Base-by-base conservation (phyloP, 2,888 invertebrate species). In the Cephus runcator region DNA sequence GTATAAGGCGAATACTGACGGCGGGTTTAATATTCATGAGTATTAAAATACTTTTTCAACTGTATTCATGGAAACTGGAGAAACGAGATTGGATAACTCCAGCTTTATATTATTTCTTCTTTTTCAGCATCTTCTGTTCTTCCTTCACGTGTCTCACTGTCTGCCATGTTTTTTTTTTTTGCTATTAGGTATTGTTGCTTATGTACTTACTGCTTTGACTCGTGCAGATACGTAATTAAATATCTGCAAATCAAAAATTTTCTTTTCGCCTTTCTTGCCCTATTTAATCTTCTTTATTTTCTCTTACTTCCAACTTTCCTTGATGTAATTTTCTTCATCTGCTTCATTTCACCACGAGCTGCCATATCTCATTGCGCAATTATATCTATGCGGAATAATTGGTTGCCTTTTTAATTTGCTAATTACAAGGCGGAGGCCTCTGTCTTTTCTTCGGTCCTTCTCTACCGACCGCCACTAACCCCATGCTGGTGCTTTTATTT, bases 71-170 rank as follows among this genome's bases (percentile, higher is more conserved):
- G 31, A 71, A 71, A 71, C 15, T 71, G 33, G 15, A 71, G 56
- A 56, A 3, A 31, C 75, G 73, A 76, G 76, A 76, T 76, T 77
- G 73, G 77, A 80, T 79, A 81, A 73, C 73, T 76, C 31, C 76
- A 77, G 56, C 76, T 76, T 34, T 68, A 15, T 71, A 31, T 71
- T 71, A 15, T 33, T 71, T 3, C 31, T 40, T 40, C 33, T 33
- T 15, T 36, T 40, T 23, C 15, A 23, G 56, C 9, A 23, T 23
- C 2, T 23, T 56, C 23, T 15, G 9, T 56, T 56, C 23, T 9
- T 56, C 9, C 23, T 56, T 9, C 6, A 23, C 56, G 56, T 6
- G 9, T 56, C 23, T 23, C 56, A 23, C 2, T 56, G 23, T 56
- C 15, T 15, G 40, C 6, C 15, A 40, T 40, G 23, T 2, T 56